Conservation (phyloP, 2,113 vertebrate genomes). For the Hydropotes inermis region DNA sequence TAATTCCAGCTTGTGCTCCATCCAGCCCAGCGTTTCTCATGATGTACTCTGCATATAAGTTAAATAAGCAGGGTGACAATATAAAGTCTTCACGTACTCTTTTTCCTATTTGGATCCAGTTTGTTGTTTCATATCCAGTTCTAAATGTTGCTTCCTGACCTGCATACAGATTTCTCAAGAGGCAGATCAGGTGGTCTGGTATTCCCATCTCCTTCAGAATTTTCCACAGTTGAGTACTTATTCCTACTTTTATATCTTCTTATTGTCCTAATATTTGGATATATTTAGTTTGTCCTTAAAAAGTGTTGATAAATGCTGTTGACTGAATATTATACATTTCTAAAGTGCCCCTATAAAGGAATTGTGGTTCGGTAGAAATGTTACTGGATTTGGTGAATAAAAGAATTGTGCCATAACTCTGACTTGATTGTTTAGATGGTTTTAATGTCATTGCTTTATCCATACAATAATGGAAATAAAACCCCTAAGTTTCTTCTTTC, state of each 20-base stretch:
- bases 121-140: background rate
- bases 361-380: background rate
- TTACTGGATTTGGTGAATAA: background rate
- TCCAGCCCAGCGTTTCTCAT: background rate
- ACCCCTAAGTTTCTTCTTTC: too few species aligned
- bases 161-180: background rate
- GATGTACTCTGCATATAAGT: background rate
- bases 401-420: background rate
- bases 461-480: background rate
- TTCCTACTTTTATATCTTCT: background rate
- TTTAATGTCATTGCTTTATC: background rate
- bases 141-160: background rate
- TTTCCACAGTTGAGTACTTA: background rate
- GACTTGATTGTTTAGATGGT: background rate
- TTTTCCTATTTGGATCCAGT: background rate
- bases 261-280: background rate
- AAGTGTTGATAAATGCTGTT: background rate
- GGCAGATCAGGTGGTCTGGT: background rate
- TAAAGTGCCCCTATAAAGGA: background rate
- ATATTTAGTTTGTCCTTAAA: background rate
- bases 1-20: background rate
- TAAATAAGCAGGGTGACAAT: background rate
- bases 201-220: background rate
- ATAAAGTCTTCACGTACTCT: rapidly evolving
- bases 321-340: background rate